Base-by-base conservation (phyloP, 1,140 invertebrate genomes). In the Saccostrea echinata region DNA sequence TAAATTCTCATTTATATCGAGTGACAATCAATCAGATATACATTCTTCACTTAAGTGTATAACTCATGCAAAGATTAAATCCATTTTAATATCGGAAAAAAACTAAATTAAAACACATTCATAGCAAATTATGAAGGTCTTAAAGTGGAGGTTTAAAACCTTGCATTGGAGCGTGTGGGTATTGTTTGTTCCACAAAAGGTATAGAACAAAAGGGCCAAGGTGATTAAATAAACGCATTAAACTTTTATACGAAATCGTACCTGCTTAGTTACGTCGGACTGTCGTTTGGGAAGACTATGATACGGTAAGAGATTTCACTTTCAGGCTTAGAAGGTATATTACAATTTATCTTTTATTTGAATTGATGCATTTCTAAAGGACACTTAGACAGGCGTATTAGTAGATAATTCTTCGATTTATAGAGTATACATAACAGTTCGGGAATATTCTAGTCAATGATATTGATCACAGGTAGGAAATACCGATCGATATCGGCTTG, bases 21-120 rank as follows among this genome's bases (percentile, higher is more conserved):
- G 68, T 71, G 68, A 24, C 68, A 35, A 71, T 71, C 68, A 71
- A 71, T 61, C 30, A 16, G 68, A 71, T 71, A 71, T 71, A 27
- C 16, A 71, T 71, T 30, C 27, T 30, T 13, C 27, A 71, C 30
- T 30, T 71, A 71, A 71, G 43, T 27, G 27, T 33, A 30, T 33
- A 71, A 16, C 30, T 24, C 68, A 71, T 71, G 68, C 68, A 71
- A 71, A 71, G 55, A 57, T 57, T 57, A 57, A 57, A 57, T 57
- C 55, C 21, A 57, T 57, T 57, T 57, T 57, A 71, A 16, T 35
- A 71, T 30, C 68, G 68, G 27, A 16, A 71, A 71, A 71, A 71
- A 16, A 24, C 24, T 71, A 27, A 71, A 71, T 71, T 71, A 71
- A 71, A 71, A 27, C 27, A 33, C 30, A 71, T 71, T 71, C 68